Evolutionary conservation across 2,113 vertebrate genomes (phyloP).

Genomic region (Pterocles gutturalis): DNA sequence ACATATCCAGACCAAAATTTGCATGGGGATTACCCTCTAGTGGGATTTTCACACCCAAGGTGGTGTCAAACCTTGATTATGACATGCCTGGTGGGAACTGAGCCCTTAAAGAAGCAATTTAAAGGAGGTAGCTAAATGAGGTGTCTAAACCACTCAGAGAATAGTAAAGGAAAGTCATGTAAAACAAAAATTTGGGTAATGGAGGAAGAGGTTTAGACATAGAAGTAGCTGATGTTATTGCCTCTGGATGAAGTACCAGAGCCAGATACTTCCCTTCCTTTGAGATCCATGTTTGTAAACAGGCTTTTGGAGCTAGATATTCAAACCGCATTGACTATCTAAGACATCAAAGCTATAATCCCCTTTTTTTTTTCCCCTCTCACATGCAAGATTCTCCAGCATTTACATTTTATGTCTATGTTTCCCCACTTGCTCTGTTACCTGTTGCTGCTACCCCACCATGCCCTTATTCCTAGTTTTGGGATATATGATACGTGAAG

Average conservation of each 20-base stretch:
- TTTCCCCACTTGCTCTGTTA: neutral
- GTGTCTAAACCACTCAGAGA: neutral
- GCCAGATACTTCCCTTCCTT: neutral
- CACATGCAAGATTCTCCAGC: neutral
- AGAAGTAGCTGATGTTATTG: neutral
- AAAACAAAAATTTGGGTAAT: neutral
- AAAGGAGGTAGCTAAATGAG: neutral
- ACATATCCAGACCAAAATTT: neutral
- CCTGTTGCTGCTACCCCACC: neutral
- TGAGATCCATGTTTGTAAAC: neutral
- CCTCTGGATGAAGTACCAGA: neutral
- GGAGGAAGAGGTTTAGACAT: neutral
- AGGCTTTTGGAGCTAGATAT: neutral
- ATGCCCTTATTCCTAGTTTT: neutral
- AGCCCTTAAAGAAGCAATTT: neutral
- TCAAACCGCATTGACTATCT: neutral
- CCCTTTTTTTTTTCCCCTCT: rapidly evolving
- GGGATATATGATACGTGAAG: too few relatives aligned
- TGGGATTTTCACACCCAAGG: neutral
- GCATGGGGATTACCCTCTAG: neutral
- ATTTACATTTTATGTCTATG: neutral
- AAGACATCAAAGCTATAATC: neutral
- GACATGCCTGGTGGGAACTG: neutral
- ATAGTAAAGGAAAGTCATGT: neutral
- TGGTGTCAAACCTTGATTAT: neutral